Evolutionary conservation across 2,888 invertebrate species (phyloP), one percentile per base, ranked within the genome.

Genomic region (Protodeltote pygarga): DNA sequence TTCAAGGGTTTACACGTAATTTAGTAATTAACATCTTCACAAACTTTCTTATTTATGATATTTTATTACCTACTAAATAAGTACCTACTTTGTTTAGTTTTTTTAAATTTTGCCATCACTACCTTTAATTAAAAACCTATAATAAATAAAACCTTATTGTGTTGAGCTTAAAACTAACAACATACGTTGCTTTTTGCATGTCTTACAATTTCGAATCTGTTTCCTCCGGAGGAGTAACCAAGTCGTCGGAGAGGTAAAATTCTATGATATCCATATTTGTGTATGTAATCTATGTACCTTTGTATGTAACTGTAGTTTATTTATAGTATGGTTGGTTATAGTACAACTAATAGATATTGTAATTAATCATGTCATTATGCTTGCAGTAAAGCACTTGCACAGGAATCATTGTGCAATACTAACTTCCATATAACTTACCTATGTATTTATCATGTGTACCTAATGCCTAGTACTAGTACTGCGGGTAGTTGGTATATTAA

Each of bases 161-260:
- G 47, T 40, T 39, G 55, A 68, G 50, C 51, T 54, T 50, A 77
- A 76, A 80, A 85, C 89, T 92, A 91, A 92, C 88, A 90, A 84
- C 58, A 76, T 75, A 84, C 87, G 81, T 92, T 92, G 92, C 88
- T 83, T 89, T 93, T 94, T 94, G 94, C 94, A 94, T 94, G 94
- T 94, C 94, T 93, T 94, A 94, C 94, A 94, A 94, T 93, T 94
- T 92, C 90, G 94, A 94, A 93, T 92, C 93, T 87, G 92, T 93
- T 87, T 92, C 92, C 83, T 89, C 94, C 84, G 94, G 94, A 93
- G 94, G 94, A 87, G 93, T 93, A 81, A 92, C 92, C 83, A 93
- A 93, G 85, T 93, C 94, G 55, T 93, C 93, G 77, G 93, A 94
- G 85, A 92, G 92, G 92, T 92, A 91, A 89, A 78, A 54, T 23